Evolutionary conservation across 2,797 vertebrate genomes (phyloP).

Genomic region (Novumbra hubbsi): DNA sequence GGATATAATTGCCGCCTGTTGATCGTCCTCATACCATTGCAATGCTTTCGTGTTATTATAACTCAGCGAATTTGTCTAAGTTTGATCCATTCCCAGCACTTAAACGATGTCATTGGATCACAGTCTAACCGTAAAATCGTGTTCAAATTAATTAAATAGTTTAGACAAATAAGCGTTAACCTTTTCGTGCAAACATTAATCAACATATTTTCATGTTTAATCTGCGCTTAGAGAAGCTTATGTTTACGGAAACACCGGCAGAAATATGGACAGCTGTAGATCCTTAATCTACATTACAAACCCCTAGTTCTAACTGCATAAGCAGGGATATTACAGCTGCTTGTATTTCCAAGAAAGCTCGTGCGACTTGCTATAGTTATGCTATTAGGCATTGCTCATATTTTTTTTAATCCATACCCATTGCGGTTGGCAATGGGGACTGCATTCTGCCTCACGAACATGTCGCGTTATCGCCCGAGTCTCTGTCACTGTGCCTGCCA

Average conservation of each 20-base stretch:
- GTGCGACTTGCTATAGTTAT: neutral
- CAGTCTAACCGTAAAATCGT: neutral
- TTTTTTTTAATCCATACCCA: neutral
- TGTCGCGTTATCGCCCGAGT: neutral
- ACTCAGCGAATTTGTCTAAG: neutral
- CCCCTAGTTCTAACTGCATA: neutral
- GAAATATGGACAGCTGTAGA: slow-evolving; percentile 5
- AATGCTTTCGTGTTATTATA: neutral
- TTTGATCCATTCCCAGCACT: neutral
- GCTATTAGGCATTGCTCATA: neutral
- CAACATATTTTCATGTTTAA: slow-evolving; percentile 18
- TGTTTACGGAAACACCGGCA: slow-evolving; percentile 21
- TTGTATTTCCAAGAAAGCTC: neutral
- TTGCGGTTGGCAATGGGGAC: neutral
- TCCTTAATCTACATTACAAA: neutral
- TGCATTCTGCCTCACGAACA: neutral
- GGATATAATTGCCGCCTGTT: neutral
- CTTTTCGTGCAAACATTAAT: slow-evolving; percentile 13
- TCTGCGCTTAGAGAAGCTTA: slow-evolving; percentile 12
- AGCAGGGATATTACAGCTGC: neutral
- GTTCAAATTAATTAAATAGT: neutral
- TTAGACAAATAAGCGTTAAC: slow-evolving; percentile 24
- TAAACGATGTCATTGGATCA: neutral
- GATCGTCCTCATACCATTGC: neutral
- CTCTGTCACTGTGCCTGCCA: neutral